Evolutionary conservation across 2,113 vertebrate genomes (phyloP).

Genomic region (Saccopteryx leptura): DNA sequence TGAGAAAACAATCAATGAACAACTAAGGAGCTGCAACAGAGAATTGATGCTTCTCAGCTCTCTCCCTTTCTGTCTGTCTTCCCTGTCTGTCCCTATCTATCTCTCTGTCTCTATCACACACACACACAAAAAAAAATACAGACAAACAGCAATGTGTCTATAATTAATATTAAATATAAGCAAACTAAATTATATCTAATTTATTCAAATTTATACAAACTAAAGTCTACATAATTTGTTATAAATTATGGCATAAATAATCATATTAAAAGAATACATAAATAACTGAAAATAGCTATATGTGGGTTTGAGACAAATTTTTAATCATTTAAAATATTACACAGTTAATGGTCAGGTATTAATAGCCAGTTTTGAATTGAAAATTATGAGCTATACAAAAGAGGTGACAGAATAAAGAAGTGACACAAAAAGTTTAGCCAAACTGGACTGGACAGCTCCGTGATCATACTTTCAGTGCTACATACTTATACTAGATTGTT

Average conservation of each 20-base stretch:
- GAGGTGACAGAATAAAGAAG: background rate
- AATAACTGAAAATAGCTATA: background rate
- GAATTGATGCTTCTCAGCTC: too few species aligned
- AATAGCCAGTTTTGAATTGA: background rate
- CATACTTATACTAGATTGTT: background rate
- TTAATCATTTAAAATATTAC: conserved; percentile 17
- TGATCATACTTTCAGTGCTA: background rate
- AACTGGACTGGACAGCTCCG: background rate
- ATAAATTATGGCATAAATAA: background rate
- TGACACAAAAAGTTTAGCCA: background rate
- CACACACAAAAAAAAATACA: too few species aligned
- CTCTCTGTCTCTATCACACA: too few species aligned
- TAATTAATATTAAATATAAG: background rate
- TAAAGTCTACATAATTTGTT: background rate
- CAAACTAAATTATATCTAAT: background rate
- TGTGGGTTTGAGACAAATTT: background rate
- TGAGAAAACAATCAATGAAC: too few species aligned
- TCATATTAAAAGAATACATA: background rate
- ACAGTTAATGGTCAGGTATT: conserved; percentile 7
- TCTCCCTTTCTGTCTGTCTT: too few species aligned
- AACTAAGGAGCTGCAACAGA: too few species aligned
- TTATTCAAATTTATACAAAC: background rate
- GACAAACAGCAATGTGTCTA: background rate
- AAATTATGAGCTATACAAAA: background rate
- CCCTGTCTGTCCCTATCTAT: too few species aligned